Base-by-base conservation (phyloP, 2,888 invertebrate species). In the Dryadula phaetusa region DNA sequence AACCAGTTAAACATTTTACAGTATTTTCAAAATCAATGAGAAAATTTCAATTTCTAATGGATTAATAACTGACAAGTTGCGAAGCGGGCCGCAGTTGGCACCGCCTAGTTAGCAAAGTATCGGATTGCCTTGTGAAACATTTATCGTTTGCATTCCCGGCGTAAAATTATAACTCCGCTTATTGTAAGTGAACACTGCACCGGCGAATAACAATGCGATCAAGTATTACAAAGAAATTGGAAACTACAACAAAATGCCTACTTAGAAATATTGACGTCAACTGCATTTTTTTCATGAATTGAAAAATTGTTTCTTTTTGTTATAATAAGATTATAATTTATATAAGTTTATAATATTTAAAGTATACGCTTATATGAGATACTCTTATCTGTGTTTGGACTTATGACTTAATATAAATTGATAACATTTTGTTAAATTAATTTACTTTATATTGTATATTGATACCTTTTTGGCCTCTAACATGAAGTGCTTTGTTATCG, bases 91-190 rank as follows among this genome's bases (percentile, higher is more conserved):
- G 16, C 44, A 70, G 82, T 89, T 88, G 76, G 47, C 58, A 70
- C 78, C 82, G 72, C 82, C 90, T 89, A 88, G 18, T 62, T 18
- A 86, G 28, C 56, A 20, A 16, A 40, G 84, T 86, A 75, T 90
- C 90, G 70, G 74, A 75, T 92, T 87, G 76, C 88, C 83, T 83
- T 90, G 90, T 87, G 91, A 91, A 91, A 85, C 82, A 76, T 77
- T 82, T 78, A 79, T 81, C 77, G 82, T 72, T 63, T 80, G 69
- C 79, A 86, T 90, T 90, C 90, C 88, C 88, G 76, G 80, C 79
- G 77, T 77, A 72, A 78, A 78, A 76, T 75, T 80, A 81, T 81
- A 82, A 82, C 80, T 81, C 83, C 78, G 74, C 73, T 67, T 76
- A 75, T 70, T 68, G 74, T 72, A 71, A 64, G 64, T 66, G 64